Conservation (phyloP, 2,797 vertebrate genomes). For the Synanceia verrucosa region DNA sequence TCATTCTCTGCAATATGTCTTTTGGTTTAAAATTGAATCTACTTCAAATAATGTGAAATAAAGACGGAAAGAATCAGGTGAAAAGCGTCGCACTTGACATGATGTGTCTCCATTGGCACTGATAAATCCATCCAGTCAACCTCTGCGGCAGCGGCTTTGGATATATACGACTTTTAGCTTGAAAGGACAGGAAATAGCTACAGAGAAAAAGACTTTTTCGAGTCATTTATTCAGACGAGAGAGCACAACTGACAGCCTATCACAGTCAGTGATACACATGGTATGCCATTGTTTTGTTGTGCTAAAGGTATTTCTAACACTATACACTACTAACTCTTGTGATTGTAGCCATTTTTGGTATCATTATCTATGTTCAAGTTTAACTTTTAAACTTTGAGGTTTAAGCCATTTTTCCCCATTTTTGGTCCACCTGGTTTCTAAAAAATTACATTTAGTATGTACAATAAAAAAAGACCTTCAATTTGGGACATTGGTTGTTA, state of each 20-base stretch:
- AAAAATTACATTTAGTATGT: not conserved
- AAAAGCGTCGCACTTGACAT: conserved; percentile 1
- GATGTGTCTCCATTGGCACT: not conserved
- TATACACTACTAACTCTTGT: not conserved
- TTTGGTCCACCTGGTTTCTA: not conserved
- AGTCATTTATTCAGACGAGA: conserved; percentile 26
- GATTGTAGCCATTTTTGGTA: not conserved
- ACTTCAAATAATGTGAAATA: not conserved
- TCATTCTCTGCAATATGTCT: not conserved
- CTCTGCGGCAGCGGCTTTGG: not conserved
- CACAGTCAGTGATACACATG: conserved; percentile 16
- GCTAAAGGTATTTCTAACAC: not conserved
- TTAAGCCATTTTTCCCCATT: not conserved
- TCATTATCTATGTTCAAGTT: not conserved
- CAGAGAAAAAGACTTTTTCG: conserved; percentile 16
- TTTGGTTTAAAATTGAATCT: not conserved
- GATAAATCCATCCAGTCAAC: conserved; percentile 11
- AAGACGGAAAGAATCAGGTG: conserved; percentile 7
- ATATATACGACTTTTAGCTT: conserved; percentile 16
- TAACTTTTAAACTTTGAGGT: not conserved
- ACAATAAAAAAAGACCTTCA: not conserved
- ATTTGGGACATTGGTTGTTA: not conserved
- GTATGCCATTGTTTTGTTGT: not conserved
- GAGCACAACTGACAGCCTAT: conserved; percentile 43
- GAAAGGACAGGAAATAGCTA: conserved; percentile 57